Evolutionary conservation across 23 tunicate genomes (phyloP).

Genomic region (Botrylloides violaceus): DNA sequence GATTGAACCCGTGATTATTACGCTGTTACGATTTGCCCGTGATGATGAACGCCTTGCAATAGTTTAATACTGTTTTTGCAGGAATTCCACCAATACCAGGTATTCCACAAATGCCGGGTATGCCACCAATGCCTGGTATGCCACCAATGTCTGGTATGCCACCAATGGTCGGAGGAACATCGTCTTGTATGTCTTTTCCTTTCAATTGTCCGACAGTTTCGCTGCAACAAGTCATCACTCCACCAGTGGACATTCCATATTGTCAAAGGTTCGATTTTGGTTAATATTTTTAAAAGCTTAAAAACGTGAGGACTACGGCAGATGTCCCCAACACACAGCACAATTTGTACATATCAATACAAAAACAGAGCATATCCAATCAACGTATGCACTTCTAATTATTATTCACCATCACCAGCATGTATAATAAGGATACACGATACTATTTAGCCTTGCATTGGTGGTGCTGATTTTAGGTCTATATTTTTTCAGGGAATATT

Average conservation of each 20-base stretch:
- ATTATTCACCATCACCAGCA: too few species aligned
- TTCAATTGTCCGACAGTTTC: slow-evolving; percentile 9
- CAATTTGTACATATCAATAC: too few species aligned
- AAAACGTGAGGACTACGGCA: too few species aligned
- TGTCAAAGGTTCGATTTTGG: slow-evolving; percentile 21
- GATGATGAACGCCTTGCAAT: neutral
- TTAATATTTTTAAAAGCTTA: too few species aligned
- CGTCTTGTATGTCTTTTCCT: slow-evolving; percentile 1
- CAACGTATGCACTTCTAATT: too few species aligned
- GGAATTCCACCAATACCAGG: slow-evolving; percentile 1
- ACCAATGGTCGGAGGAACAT: neutral
- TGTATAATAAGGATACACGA: too few species aligned
- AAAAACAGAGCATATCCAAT: too few species aligned
- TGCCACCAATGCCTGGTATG: neutral
- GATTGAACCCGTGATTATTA: too few species aligned
- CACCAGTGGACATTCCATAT: slow-evolving; percentile 15
- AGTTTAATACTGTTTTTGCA: neutral
- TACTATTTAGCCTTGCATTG: too few species aligned
- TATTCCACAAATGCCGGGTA: too few species aligned
- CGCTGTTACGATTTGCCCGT: too few species aligned
- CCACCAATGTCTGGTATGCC: neutral
- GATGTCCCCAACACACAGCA: too few species aligned
- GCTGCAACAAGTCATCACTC: neutral
- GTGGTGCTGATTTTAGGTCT: neutral
- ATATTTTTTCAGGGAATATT: slow-evolving; percentile 1